Conservation (phyloP, 2,797 vertebrate genomes). For the Scyliorhinus canicula region DNA sequence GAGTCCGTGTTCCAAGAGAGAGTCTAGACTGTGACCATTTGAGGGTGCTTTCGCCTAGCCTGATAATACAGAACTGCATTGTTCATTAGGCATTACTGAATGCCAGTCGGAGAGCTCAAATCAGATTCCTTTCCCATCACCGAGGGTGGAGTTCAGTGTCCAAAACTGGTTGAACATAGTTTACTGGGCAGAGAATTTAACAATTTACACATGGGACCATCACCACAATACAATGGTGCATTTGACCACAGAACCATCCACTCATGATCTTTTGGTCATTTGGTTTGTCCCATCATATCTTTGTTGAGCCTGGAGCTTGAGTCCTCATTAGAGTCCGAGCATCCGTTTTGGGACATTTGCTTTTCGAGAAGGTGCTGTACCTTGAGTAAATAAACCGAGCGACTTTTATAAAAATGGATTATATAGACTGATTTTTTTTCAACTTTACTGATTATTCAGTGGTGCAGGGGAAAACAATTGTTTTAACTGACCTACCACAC, state of each 20-base stretch:
- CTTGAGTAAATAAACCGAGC: neutral
- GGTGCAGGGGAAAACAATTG: neutral
- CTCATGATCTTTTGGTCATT: neutral
- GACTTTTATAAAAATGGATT: neutral
- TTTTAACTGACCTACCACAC: neutral
- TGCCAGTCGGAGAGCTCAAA: neutral
- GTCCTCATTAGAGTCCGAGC: neutral
- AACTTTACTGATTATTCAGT: neutral
- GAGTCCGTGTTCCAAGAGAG: neutral
- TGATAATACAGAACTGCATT: neutral
- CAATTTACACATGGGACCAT: neutral
- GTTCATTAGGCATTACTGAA: neutral
- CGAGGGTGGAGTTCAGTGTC: neutral
- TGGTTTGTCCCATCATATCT: neutral
- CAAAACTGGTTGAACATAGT: neutral
- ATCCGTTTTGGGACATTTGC: neutral
- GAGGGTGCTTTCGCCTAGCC: neutral
- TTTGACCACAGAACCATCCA: too few relatives aligned
- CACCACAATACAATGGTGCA: neutral
- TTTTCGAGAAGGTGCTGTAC: neutral
- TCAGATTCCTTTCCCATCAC: neutral
- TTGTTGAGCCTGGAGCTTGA: neutral
- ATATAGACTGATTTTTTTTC: neutral
- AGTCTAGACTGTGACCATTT: neutral
- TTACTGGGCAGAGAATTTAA: neutral